Evolutionary conservation across 2,113 vertebrate species (phyloP).

Genomic region (Petrocephalus zakoni): DNA sequence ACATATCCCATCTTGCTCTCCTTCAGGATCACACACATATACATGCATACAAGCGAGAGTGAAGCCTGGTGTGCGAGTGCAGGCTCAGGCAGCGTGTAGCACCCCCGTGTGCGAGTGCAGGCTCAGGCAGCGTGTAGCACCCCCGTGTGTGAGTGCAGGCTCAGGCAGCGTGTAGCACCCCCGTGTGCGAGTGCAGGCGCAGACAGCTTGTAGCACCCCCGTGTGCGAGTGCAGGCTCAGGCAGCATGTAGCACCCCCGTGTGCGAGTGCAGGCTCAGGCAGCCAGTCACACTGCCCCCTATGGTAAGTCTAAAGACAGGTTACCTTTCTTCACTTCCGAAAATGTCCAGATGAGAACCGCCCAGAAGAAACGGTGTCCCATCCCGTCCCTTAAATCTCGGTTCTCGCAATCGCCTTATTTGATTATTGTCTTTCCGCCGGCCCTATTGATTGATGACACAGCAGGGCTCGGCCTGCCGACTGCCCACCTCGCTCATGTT

Average conservation of each 20-base stretch:
- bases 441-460: not conserved
- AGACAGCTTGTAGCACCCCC: not conserved
- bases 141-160: not conserved
- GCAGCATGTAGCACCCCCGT: too few relatives aligned
- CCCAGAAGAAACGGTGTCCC: not conserved
- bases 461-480: not conserved
- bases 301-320: not conserved
- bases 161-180: not conserved
- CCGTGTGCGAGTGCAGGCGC: not conserved
- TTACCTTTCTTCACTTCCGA: not conserved
- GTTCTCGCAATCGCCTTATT: not conserved
- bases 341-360: not conserved
- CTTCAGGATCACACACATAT: not conserved
- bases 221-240: not conserved
- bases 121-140: not conserved
- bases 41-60: not conserved
- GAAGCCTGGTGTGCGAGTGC: not conserved
- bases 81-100: not conserved
- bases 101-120: not conserved
- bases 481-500: not conserved
- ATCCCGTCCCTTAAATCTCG: not conserved
- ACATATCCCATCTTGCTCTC: not conserved
- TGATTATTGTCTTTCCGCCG: not conserved
- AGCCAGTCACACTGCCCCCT: not conserved
- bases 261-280: too few relatives aligned